Conservation (phyloP, 30 jellyfish, hydroid and myxozoan genomes). For the Aurelia aurita complex sp. Pacific region DNA sequence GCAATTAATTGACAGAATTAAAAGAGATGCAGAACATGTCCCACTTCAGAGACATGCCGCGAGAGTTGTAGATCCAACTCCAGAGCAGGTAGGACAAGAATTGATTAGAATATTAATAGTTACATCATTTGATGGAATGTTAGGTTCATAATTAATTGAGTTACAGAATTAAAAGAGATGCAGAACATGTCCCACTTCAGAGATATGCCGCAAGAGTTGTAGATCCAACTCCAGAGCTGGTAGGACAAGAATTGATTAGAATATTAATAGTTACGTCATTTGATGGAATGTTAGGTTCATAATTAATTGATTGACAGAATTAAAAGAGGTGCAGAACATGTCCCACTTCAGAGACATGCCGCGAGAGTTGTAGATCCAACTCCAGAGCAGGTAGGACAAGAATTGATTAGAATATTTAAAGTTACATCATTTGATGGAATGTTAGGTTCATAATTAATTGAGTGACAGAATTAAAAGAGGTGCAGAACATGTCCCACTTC, state of each 20-base stretch:
- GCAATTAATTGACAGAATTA: slow-evolving; percentile 3
- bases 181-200: neutral
- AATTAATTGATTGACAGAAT: slow-evolving; percentile 8
- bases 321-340: neutral
- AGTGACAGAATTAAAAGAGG: neutral
- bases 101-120: no score
- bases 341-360: neutral
- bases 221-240: no score
- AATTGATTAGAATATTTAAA: no score
- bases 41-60: neutral
- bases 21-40: neutral
- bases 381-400: no score
- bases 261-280: no score
- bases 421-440: neutral
- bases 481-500: neutral
- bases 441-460: neutral
- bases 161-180: neutral
- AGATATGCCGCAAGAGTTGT: neutral
- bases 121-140: neutral
- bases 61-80: no score
- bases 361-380: no score
- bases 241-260: no score
- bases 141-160: neutral
- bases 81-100: no score
- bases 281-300: neutral